phyloP scores from a whole-genome alignment of 2,113 vertebrate genomes.

The Sturnira hondurensis region DNA sequence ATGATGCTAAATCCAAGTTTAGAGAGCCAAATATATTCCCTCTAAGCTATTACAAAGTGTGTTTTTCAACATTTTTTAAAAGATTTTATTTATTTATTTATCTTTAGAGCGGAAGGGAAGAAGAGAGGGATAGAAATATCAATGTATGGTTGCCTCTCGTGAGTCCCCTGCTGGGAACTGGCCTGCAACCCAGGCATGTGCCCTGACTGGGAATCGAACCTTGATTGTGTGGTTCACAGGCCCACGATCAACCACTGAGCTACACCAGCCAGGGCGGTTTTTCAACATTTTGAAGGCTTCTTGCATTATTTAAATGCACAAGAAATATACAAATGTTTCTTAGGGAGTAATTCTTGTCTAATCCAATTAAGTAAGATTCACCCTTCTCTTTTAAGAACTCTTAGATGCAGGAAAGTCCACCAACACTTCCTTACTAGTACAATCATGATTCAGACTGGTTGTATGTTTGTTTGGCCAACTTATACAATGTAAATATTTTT shows the following conservation, averaged over 20 bases:
- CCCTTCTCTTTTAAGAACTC: not conserved
- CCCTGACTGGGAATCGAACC: too few relatives aligned
- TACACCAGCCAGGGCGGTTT: too few relatives aligned
- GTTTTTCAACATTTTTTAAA: not conserved
- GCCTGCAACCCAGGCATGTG: too few relatives aligned
- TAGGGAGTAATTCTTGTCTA: not conserved
- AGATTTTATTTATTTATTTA: too few relatives aligned
- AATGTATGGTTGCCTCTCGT: too few relatives aligned
- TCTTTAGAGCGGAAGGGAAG: too few relatives aligned
- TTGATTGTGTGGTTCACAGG: too few relatives aligned
- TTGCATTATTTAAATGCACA: slow-evolving; percentile 17
- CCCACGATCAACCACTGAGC: too few relatives aligned
- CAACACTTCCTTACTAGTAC: not conserved
- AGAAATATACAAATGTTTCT: slow-evolving; percentile 2
- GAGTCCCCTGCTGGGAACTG: too few relatives aligned
- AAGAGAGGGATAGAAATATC: too few relatives aligned
- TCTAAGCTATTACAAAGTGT: not conserved
- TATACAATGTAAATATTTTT: not conserved
- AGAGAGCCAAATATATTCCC: not conserved
- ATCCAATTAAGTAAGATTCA: not conserved
- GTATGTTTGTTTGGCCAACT: not conserved
- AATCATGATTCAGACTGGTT: not conserved
- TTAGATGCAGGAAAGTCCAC: not conserved
- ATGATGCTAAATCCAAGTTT: slow-evolving; percentile 8
- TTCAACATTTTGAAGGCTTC: not conserved